A percentile compares a stretch with the other conserved stretches of the same genome.
phyloP scores from a whole-genome alignment of 2,113 vertebrate species.

The Heptranchias perlo region DNA sequence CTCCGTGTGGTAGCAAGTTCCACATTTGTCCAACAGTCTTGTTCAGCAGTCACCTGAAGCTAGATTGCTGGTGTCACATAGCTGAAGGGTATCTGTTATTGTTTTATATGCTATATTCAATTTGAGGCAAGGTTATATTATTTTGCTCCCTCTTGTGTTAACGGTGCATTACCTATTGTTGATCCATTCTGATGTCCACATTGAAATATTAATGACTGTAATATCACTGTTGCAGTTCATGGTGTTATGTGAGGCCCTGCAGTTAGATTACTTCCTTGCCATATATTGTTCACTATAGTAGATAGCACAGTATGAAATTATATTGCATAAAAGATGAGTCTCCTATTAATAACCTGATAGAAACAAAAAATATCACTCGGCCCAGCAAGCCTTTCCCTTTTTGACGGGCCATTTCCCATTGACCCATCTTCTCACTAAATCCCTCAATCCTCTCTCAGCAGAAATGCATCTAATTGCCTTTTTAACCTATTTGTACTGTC shows the following conservation, averaged over 20 bases:
- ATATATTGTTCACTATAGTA: not conserved
- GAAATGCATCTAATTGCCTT: not conserved
- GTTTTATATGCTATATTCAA: not conserved
- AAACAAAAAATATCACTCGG: not conserved
- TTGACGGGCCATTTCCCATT: not conserved
- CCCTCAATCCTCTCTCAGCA: not conserved
- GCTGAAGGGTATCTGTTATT: not conserved
- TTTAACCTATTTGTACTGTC: not conserved
- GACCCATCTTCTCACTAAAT: not conserved
- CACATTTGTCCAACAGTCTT: not conserved
- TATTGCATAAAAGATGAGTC: not conserved
- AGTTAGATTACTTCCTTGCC: not conserved
- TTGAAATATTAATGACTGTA: constrained; percentile 4
- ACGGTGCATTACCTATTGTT: not conserved
- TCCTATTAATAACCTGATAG: not conserved
- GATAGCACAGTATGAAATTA: not conserved
- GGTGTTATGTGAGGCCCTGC: not conserved
- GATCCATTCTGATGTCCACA: not conserved
- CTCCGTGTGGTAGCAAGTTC: not conserved
- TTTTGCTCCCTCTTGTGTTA: not conserved
- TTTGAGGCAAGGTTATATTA: not conserved
- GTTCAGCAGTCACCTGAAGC: not conserved
- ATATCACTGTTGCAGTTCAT: not conserved
- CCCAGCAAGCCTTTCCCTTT: not conserved
- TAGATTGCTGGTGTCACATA: not conserved